These are phyloP conservation scores for Panurus biarmicus DNA, from an alignment of 2,113 vertebrate genomes.

Conservation along the genomic window DNA sequence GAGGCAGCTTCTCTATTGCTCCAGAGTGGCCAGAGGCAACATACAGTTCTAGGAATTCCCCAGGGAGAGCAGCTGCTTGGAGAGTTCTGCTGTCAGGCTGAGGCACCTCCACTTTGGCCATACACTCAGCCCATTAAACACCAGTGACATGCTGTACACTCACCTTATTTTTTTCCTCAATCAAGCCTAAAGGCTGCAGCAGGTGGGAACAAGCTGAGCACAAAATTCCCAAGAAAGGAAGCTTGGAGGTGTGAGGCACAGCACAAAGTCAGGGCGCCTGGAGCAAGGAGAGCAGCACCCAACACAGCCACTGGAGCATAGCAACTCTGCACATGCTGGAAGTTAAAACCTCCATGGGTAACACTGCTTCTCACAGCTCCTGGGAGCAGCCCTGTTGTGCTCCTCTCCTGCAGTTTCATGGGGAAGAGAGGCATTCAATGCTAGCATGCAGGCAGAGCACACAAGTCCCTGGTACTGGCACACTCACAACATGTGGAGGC, in stretches of 20 bases:
- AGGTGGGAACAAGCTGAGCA: neutral
- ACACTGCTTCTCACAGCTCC: neutral
- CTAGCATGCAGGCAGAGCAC: neutral
- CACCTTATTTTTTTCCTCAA: neutral
- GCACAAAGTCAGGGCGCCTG: neutral
- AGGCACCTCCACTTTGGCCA: neutral
- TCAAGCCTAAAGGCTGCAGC: neutral
- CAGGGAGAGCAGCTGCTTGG: neutral
- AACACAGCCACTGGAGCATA: neutral
- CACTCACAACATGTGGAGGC: neutral
- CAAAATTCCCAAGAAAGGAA: neutral
- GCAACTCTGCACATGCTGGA: neutral
- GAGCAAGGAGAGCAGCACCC: neutral
- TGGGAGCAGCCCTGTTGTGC: neutral
- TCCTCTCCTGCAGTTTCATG: neutral
- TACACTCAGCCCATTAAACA: neutral
- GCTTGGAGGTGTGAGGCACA: neutral
- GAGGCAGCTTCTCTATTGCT: neutral
- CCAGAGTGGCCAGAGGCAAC: neutral
- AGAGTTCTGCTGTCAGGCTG: neutral
- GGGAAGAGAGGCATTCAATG: neutral
- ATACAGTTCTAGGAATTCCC: neutral
- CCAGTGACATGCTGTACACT: rapidly evolving
- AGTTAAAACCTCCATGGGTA: neutral
- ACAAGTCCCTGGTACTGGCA: neutral